phyloP scores from a whole-genome alignment of 2,797 vertebrate genomes.

The Urosaurus nigricauda region DNA sequence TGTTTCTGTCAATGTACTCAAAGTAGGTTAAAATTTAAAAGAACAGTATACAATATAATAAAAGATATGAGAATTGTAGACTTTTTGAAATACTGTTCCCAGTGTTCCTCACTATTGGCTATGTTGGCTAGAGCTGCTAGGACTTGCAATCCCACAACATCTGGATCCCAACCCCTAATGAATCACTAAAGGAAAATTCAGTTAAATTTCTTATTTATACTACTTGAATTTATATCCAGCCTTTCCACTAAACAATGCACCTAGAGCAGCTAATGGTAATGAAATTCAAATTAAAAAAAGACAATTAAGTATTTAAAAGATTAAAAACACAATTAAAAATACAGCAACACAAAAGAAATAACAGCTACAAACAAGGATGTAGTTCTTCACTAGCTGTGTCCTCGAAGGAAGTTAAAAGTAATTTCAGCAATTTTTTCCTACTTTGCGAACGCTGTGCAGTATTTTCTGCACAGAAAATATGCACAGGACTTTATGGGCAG shows the following conservation, averaged over 20 bases:
- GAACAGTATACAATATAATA: background rate
- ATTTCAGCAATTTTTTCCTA: too few relatives aligned
- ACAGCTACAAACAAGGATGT: too few relatives aligned
- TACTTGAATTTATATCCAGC: background rate
- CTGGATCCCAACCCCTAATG: background rate
- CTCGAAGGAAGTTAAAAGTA: too few relatives aligned
- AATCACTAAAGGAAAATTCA: background rate
- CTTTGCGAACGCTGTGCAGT: too few relatives aligned
- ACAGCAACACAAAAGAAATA: too few relatives aligned
- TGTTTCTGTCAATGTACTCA: background rate
- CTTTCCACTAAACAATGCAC: background rate
- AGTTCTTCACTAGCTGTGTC: too few relatives aligned
- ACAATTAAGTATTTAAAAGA: background rate
- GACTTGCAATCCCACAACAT: too few relatives aligned
- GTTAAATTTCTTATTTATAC: background rate
- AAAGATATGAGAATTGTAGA: too few relatives aligned
- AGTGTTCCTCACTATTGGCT: too few relatives aligned
- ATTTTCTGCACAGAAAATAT: too few relatives aligned
- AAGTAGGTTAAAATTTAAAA: background rate
- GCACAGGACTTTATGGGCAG: too few relatives aligned
- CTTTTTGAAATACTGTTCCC: background rate
- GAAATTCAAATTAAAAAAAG: background rate
- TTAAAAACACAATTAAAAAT: background rate
- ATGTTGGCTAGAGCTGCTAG: too few relatives aligned
- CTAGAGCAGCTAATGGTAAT: background rate